A percentile compares a stretch with the other conserved stretches of the same genome.
Evolutionary conservation across 2,888 invertebrate genomes (phyloP).

Genomic region (Platypus cylindrus): DNA sequence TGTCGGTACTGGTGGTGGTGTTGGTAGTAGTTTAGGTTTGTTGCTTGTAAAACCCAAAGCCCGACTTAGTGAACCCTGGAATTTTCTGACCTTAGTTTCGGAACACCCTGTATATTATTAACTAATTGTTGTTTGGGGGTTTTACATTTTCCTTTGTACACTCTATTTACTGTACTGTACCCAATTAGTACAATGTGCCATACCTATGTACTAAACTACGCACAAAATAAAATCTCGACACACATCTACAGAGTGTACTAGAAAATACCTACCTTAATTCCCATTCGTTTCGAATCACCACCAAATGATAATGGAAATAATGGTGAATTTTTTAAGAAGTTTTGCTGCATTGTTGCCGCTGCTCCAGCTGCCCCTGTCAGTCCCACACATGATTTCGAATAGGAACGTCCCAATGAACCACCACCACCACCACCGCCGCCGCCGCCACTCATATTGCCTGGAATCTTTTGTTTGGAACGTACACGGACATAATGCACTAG

Average conservation of each 20-base stretch:
- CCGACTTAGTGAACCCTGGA: constrained; percentile 61
- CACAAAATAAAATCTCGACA: background rate
- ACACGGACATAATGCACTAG: constrained; percentile 41
- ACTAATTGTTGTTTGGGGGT: background rate
- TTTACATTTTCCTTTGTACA: no score
- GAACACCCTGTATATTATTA: background rate
- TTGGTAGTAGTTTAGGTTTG: constrained; percentile 34
- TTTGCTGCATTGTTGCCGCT: no score
- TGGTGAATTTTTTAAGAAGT: no score
- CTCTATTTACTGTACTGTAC: no score
- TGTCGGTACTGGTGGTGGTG: no score
- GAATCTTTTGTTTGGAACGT: constrained; percentile 50
- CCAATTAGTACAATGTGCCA: no score
- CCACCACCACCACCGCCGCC: no score
- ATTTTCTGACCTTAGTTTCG: no score
- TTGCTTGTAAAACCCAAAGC: constrained; percentile 54
- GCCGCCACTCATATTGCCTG: no score
- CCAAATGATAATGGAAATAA: no score
- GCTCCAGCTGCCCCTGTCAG: constrained; percentile 30
- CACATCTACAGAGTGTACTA: background rate
- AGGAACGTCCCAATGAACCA: constrained; percentile 52
- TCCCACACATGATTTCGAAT: constrained; percentile 50
- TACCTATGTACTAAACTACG: no score
- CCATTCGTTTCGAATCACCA: constrained; percentile 27
- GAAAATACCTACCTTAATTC: constrained; percentile 19